Evolutionary conservation across 2,113 vertebrate genomes (phyloP).

Genomic region (Balaeniceps rex): DNA sequence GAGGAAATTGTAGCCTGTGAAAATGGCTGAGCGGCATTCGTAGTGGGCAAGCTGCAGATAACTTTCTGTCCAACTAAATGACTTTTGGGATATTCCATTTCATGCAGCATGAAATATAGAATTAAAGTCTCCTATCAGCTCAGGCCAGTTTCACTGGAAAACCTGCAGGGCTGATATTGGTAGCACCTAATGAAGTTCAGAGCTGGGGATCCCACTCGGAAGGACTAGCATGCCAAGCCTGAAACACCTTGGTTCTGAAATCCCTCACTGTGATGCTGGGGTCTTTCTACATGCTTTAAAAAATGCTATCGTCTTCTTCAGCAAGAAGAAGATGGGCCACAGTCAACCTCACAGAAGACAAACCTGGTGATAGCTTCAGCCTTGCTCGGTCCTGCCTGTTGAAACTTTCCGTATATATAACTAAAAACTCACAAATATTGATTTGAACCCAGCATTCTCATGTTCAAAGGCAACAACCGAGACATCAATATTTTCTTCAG

Average conservation of each 20-base stretch:
- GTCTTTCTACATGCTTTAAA: neutral
- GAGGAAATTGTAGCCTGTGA: constrained; percentile 25
- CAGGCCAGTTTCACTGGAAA: neutral
- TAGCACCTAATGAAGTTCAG: neutral
- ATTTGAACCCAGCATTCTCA: neutral
- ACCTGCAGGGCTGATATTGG: neutral
- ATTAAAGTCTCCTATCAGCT: neutral
- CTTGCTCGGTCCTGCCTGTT: neutral
- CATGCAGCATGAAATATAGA: neutral
- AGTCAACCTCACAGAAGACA: neutral
- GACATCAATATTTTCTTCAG: neutral
- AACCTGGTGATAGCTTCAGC: neutral
- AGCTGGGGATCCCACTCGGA: neutral
- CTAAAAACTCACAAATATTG: neutral
- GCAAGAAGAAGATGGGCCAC: neutral
- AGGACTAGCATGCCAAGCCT: neutral
- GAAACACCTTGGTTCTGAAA: neutral
- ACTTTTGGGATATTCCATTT: neutral
- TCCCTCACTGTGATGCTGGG: neutral
- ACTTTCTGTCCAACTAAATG: neutral
- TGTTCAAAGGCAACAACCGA: neutral
- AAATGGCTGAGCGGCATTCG: neutral
- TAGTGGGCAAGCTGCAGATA: neutral
- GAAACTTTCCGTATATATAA: neutral
- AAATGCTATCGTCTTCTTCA: neutral